Evolutionary conservation across 2,113 vertebrate species (phyloP).

Genomic region (Bubo blakistoni): DNA sequence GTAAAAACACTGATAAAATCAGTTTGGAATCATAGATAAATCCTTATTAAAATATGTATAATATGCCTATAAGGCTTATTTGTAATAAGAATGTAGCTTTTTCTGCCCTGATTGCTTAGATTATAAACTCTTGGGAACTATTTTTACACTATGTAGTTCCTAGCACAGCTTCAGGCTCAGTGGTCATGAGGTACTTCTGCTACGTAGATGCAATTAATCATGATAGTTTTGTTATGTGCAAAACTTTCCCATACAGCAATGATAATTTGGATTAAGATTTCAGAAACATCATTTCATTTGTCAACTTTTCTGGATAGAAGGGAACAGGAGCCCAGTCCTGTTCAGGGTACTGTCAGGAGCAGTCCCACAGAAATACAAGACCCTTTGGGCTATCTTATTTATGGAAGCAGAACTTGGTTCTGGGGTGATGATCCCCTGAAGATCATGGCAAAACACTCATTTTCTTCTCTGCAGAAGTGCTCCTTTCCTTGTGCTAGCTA

Average conservation of each 20-base stretch:
- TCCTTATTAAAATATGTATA: neutral
- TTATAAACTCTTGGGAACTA: neutral
- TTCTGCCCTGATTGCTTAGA: neutral
- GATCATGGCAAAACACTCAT: neutral
- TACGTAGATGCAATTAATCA: neutral
- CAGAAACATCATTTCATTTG: neutral
- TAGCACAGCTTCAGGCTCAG: neutral
- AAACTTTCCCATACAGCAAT: neutral
- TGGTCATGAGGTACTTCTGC: neutral
- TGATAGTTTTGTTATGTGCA: neutral
- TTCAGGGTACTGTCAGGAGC: neutral
- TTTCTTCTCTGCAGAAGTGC: neutral
- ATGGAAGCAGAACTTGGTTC: neutral
- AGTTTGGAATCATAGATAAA: neutral
- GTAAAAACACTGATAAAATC: neutral
- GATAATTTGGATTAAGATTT: neutral
- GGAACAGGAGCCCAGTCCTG: neutral
- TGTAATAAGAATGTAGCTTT: neutral
- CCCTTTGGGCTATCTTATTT: neutral
- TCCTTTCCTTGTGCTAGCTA: neutral
- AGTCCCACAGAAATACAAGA: neutral
- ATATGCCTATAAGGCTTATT: neutral
- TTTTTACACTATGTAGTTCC: neutral
- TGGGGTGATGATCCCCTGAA: neutral
- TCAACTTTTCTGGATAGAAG: neutral